These are phyloP conservation scores for Globicephala melas DNA, from an alignment of 2,113 vertebrate species.

Conservation along the genomic window DNA sequence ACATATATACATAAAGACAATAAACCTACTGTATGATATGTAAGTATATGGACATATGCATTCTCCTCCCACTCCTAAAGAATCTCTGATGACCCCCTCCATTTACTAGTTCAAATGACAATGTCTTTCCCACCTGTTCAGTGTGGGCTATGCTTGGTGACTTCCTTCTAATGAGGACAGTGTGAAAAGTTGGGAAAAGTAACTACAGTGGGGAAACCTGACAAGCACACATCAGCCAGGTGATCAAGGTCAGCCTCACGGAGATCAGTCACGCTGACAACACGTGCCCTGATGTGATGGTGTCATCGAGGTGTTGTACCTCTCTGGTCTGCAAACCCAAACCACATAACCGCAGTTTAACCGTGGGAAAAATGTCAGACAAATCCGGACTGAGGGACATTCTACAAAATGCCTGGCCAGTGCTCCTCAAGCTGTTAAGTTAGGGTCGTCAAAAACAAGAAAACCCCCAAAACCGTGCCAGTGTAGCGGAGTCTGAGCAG, in stretches of 20 bases:
- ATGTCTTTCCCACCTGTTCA: background rate
- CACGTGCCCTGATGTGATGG: fast-evolving
- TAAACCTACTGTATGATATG: fast-evolving
- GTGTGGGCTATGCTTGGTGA: fast-evolving
- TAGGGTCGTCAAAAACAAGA: background rate
- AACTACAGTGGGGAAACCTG: fast-evolving
- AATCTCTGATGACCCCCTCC: too few relatives aligned
- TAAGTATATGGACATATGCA: background rate
- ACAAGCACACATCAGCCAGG: fast-evolving
- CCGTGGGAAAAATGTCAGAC: fast-evolving
- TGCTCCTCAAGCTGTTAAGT: fast-evolving
- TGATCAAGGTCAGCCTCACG: fast-evolving
- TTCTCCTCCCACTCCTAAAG: background rate
- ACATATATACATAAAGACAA: background rate
- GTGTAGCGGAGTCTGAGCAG: fast-evolving
- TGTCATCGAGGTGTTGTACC: fast-evolving
- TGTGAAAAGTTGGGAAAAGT: background rate
- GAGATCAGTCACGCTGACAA: fast-evolving
- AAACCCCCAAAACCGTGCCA: fast-evolving
- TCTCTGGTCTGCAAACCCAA: fast-evolving
- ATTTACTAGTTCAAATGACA: too few relatives aligned
- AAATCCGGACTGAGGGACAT: fast-evolving
- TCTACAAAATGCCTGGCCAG: fast-evolving
- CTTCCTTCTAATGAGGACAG: background rate
- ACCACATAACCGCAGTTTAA: fast-evolving